Evolutionary conservation across 2,888 invertebrate species (phyloP).

Genomic region (Pteria penguin): DNA sequence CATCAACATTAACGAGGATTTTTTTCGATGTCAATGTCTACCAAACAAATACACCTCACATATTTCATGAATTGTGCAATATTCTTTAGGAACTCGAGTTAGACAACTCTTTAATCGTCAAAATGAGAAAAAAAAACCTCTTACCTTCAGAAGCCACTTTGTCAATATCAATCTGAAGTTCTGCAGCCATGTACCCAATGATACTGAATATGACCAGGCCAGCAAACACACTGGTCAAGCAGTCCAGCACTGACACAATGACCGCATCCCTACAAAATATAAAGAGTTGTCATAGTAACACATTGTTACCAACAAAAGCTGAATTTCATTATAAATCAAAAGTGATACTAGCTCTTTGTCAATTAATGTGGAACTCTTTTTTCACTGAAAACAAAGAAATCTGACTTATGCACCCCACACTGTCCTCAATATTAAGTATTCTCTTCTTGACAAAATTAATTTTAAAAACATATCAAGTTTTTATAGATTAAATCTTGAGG

Average conservation of each 20-base stretch:
- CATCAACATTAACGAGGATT: too few relatives aligned
- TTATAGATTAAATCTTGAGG: too few relatives aligned
- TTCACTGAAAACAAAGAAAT: not conserved
- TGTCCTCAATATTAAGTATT: too few relatives aligned
- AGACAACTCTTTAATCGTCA: not conserved
- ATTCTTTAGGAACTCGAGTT: not conserved
- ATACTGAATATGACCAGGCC: slow-evolving; percentile 78
- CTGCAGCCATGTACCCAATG: slow-evolving; percentile 77
- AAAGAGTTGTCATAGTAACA: too few relatives aligned
- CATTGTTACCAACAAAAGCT: too few relatives aligned
- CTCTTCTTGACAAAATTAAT: too few relatives aligned
- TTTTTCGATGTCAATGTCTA: too few relatives aligned
- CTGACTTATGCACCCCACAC: not conserved
- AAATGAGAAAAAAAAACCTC: slow-evolving; percentile 8
- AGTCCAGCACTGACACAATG: slow-evolving; percentile 74
- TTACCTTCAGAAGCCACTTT: slow-evolving; percentile 74
- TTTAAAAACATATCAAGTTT: too few relatives aligned
- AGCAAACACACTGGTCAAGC: slow-evolving; percentile 77
- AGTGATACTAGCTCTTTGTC: too few relatives aligned
- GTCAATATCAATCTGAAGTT: slow-evolving; percentile 64
- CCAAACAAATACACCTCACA: not conserved
- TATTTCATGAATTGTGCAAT: not conserved
- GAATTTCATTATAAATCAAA: too few relatives aligned
- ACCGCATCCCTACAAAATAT: slow-evolving; percentile 72
- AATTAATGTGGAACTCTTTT: too few relatives aligned